Conservation (phyloP, 2,797 vertebrate species). For the Argya squamiceps region DNA sequence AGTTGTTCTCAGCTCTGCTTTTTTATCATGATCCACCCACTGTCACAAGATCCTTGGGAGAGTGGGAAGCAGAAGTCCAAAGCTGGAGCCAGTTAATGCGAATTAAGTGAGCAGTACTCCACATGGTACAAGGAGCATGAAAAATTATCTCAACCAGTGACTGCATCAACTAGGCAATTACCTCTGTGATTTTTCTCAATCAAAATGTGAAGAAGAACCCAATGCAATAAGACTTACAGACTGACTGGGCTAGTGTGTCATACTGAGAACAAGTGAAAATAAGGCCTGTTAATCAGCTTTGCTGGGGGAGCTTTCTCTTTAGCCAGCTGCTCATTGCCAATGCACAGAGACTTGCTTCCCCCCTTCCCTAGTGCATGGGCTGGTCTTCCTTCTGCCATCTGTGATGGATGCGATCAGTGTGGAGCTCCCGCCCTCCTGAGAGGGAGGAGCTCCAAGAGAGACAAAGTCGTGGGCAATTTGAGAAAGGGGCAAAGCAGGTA, state of each 20-base stretch:
- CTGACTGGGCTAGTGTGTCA: background rate
- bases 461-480: background rate
- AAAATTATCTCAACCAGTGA: constrained; percentile 7
- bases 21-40: background rate
- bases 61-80: background rate
- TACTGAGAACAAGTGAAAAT: background rate
- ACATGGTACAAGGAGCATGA: background rate
- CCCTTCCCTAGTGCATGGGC: background rate
- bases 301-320: background rate
- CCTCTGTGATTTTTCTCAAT: background rate
- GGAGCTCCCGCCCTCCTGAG: background rate
- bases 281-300: background rate
- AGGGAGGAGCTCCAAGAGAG: too few species aligned
- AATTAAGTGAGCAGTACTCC: background rate
- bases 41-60: background rate
- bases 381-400: constrained; percentile 1
- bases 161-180: background rate
- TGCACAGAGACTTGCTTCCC: background rate
- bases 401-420: constrained; percentile 18
- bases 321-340: background rate
- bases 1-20: background rate
- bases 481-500: background rate
- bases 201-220: background rate
- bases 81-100: background rate
- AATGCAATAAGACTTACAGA: background rate